Base-by-base conservation (phyloP, 2,888 invertebrate genomes). In the Ernsta delagoae region DNA sequence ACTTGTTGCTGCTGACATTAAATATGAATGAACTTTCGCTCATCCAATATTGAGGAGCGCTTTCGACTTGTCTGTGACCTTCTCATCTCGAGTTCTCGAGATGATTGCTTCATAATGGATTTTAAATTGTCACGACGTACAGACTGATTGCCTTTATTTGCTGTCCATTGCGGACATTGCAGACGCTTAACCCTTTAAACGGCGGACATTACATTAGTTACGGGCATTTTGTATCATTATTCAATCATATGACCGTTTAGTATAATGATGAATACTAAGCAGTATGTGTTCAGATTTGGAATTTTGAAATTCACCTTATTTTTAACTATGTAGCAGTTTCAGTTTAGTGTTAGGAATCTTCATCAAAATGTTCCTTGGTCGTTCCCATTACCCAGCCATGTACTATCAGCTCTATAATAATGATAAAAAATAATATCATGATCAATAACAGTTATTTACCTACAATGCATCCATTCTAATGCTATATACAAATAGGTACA, bases 61-160 rank as follows among this genome's bases (percentile, higher is more conserved):
- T 65, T 61, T 67, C 65, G 70, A 62, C 56, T 65, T 70, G 59
- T 60, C 61, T 59, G 64, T 68, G 76, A 78, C 79, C 78, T 79
- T 76, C 73, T 71, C 67, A 72, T 73, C 77, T 77, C 76, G 62
- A 74, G 74, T 74, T 82, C 77, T 77, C 76, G 62, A 74, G 74
- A 74, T 82, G 84, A 87, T 86, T 87, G 85, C 80, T 75, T 71
- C 73, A 75, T 86, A 89, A 89, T 88, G 84, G 83, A 76, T 83
- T 88, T 87, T 86, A 86, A 88, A 90, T 86, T 87, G 85, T 81
- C 77, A 72, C 78, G 75, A 77, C 77, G 75, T 79, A 24, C 78
- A 77, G 71, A 78, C 79, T 79, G 78, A 85, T 84, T 84, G 83
- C 74, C 77, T 80, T 78, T 75, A 79, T 79, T 79, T 72, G 71